Evolutionary conservation across 2,113 vertebrate genomes (phyloP).

Genomic region (Apaloderma vittatum): DNA sequence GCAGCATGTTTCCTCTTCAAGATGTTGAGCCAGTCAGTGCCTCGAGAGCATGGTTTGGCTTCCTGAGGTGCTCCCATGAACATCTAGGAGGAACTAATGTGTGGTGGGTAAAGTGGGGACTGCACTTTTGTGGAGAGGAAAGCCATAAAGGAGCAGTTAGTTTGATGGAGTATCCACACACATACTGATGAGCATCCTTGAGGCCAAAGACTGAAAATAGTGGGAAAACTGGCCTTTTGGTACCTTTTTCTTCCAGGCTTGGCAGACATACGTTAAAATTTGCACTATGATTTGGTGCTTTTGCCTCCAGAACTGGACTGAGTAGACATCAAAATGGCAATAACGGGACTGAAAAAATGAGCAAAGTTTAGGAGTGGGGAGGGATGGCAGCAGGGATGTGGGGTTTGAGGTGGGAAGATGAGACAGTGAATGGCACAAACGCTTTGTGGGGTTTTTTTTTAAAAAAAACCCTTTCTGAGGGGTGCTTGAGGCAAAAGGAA

Average conservation of each 20-base stretch:
- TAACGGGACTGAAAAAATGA: fast-evolving
- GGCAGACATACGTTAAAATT: too few species aligned
- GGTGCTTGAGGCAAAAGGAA: neutral
- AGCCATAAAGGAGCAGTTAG: fast-evolving
- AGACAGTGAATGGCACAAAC: neutral
- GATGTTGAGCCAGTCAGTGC: neutral
- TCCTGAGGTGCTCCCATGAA: neutral
- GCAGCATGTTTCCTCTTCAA: neutral
- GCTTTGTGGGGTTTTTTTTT: neutral
- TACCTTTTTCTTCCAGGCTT: neutral
- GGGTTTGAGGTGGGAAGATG: neutral
- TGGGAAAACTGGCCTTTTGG: neutral
- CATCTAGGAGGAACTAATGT: neutral
- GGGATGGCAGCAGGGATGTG: fast-evolving
- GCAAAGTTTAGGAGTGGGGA: neutral
- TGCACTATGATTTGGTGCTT: too few species aligned
- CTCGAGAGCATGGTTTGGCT: neutral
- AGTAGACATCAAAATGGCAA: neutral
- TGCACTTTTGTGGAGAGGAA: fast-evolving
- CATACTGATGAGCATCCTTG: fast-evolving
- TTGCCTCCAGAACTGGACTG: neutral
- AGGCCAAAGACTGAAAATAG: neutral
- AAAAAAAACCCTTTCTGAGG: fast-evolving
- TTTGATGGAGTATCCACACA: neutral
- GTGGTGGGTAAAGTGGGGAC: neutral